phyloP scores from a whole-genome alignment of 2,888 invertebrate genomes.

The Aethes cnicana region DNA sequence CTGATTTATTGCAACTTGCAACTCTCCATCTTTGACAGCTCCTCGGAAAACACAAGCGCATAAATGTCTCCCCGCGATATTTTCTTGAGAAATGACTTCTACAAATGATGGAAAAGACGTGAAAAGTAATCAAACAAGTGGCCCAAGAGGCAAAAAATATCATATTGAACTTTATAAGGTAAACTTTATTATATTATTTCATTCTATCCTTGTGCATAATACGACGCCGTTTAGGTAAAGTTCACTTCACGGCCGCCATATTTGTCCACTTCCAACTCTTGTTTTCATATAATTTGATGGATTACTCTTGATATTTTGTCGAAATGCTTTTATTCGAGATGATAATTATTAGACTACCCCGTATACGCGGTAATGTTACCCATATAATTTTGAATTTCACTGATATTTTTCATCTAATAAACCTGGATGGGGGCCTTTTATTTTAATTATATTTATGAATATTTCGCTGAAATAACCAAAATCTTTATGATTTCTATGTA shows the following conservation, averaged over 20 bases:
- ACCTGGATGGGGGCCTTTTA: conserved; percentile 21
- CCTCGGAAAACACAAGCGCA: conserved; percentile 81
- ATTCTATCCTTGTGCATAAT: conserved; percentile 43
- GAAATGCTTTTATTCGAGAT: conserved; percentile 21
- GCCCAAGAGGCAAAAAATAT: conserved; percentile 75
- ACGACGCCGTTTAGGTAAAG: conserved; percentile 74
- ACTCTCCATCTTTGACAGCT: conserved; percentile 77
- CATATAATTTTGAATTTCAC: background rate
- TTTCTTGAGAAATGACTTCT: conserved; percentile 83
- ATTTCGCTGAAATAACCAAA: conserved; percentile 5
- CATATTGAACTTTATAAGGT: conserved; percentile 79
- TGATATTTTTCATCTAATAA: conserved; percentile 31
- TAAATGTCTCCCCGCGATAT: conserved; percentile 82
- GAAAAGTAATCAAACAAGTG: conserved; percentile 76
- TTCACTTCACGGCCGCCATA: conserved; percentile 77
- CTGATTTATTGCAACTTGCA: conserved; percentile 46
- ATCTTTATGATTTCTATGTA: background rate
- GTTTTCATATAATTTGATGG: conserved; percentile 65
- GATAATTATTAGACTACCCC: conserved; percentile 4
- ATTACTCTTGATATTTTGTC: conserved; percentile 37
- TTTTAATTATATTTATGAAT: conserved; percentile 32
- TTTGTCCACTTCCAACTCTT: conserved; percentile 72
- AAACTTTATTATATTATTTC: conserved; percentile 56
- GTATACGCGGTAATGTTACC: background rate
- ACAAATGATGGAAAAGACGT: conserved; percentile 81